Percentiles rank a stretch among this genome's conserved stretches.
Evolutionary conservation across 2,888 invertebrate species (phyloP).

Genomic region (Leptogaster cylindrica): DNA sequence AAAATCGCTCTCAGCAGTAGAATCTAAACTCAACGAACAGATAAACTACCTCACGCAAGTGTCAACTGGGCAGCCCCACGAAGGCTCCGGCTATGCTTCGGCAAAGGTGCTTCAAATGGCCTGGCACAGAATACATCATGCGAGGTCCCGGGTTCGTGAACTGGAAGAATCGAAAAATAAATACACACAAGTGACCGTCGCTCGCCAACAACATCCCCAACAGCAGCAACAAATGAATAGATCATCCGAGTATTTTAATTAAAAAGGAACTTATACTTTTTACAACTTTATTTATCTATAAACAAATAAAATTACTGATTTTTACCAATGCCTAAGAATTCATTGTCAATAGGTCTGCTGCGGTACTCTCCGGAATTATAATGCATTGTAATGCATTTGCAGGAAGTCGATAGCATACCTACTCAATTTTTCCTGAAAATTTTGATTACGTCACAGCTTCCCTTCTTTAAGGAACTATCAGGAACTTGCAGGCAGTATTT

Average conservation of each 20-base stretch:
- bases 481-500: too few relatives aligned
- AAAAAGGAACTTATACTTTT: slow-evolving; percentile 37
- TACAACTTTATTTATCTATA: background rate
- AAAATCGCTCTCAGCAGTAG: slow-evolving; percentile 87
- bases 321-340: slow-evolving; percentile 69
- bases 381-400: too few relatives aligned
- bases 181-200: slow-evolving; percentile 62
- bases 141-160: slow-evolving; percentile 87
- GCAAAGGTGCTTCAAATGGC: slow-evolving; percentile 97
- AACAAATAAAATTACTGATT: background rate
- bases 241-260: slow-evolving; percentile 49
- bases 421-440: too few relatives aligned
- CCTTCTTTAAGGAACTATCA: too few relatives aligned
- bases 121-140: slow-evolving; percentile 93
- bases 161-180: slow-evolving; percentile 83
- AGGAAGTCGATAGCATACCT: too few relatives aligned
- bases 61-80: slow-evolving; percentile 96
- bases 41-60: slow-evolving; percentile 98
- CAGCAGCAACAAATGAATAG: slow-evolving; percentile 49
- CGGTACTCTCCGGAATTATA: too few relatives aligned
- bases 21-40: slow-evolving; percentile 89
- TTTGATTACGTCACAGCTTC: too few relatives aligned
- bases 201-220: slow-evolving; percentile 59
- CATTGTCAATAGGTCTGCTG: slow-evolving; percentile 75
- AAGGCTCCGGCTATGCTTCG: slow-evolving; percentile 94